Base-by-base conservation (phyloP, 2,113 vertebrate species). In the Rhombomys opimus region DNA sequence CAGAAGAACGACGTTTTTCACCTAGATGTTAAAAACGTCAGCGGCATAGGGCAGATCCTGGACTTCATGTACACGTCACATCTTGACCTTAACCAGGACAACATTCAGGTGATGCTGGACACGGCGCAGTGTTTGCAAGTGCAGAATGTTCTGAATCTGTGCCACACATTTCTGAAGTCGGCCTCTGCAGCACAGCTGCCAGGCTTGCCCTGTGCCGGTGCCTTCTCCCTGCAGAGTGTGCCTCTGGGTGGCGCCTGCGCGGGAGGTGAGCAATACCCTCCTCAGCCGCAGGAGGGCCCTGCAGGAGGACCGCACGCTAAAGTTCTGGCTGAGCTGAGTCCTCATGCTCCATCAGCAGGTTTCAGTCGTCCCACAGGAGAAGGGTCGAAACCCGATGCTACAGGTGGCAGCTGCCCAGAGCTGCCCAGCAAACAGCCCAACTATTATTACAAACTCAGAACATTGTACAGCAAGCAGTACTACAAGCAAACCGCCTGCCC, bases 21-120 rank as follows among this genome's bases (percentile, higher is more conserved):
- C 91, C 97, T 99, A 98, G 99, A 99, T 89, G 99, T 99, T 93
- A 99, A 99, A 98, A 99, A 99, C 15, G 99, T 99, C 27, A 98
- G 99, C 6, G 99, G 99, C 70, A 99, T 99, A 32, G 99, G 99
- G 11, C 99, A 99, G 97, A 99, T 99, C 95, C 96, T 99, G 98
- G 99, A 99, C 98, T 99, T 99, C 96, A 99, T 99, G 99, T 99
- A 99, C 97, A 99, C 99, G 0, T 99, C 99, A 6, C 99, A 98
- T 89, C 98, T 99, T 22, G 99, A 99, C 63, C 98, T 99, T 61
- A 99, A 99, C 98, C 99, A 99, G 94, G 99, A 99, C 93, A 99
- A 99, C 5, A 98, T 99, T 10, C 99, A 99, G 93, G 98, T 99
- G 0, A 99, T 99, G 96, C 81, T 99, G 97, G 99, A 99, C 97